A percentile compares a stretch with the other conserved stretches of the same genome.
phyloP scores from a whole-genome alignment of 2,888 invertebrate species.

The Synanthedon andrenaeformis region DNA sequence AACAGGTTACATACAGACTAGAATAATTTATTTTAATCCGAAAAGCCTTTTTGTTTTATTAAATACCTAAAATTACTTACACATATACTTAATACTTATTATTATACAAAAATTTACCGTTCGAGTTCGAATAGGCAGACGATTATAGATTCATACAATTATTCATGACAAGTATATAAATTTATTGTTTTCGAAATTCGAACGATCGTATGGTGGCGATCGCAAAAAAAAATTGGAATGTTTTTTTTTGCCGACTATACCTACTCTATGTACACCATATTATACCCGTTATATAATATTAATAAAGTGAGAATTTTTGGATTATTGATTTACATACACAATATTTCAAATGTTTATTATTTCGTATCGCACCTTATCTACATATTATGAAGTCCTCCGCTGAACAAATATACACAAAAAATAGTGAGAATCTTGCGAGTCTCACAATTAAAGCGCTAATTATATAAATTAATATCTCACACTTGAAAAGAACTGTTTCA shows the following conservation, averaged over 20 bases:
- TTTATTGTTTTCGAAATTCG: too few species aligned
- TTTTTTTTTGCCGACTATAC: too few species aligned
- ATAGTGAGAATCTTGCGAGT: slow-evolving; percentile 19
- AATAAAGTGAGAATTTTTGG: neutral
- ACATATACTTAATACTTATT: neutral
- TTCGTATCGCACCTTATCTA: slow-evolving; percentile 15
- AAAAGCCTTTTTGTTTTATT: neutral
- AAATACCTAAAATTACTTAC: neutral
- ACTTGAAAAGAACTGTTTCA: slow-evolving; percentile 10
- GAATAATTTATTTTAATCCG: neutral
- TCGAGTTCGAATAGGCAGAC: too few species aligned
- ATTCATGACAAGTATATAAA: too few species aligned
- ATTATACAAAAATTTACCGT: too few species aligned
- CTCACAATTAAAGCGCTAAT: slow-evolving; percentile 6
- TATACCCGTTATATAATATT: too few species aligned
- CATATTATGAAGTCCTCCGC: slow-evolving; percentile 16
- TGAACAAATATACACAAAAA: slow-evolving; percentile 28
- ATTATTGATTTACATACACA: neutral
- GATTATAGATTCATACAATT: too few species aligned
- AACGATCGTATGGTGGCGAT: too few species aligned
- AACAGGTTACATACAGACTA: neutral
- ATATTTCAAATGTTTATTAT: neutral
- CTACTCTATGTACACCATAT: neutral
- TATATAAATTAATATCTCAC: slow-evolving; percentile 2
- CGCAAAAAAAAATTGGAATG: too few species aligned